Evolutionary conservation across 1,140 invertebrate genomes (phyloP), one percentile per base, ranked within the genome.

Genomic region (Drosophila rhopaloa): DNA sequence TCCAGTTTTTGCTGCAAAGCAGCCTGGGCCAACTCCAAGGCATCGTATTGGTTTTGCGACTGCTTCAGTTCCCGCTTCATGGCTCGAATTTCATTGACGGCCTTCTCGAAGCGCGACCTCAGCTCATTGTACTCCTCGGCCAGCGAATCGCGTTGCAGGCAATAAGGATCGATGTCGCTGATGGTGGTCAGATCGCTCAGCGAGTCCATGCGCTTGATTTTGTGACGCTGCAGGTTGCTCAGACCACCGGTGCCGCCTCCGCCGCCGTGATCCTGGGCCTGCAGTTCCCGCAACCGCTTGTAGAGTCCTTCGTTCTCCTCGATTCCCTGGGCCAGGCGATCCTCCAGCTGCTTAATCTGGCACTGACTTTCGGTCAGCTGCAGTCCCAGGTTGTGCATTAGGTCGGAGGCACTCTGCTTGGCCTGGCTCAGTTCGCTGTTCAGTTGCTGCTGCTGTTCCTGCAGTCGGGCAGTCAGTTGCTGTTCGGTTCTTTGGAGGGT

Each of bases 41-140:
- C 95, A 91, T 97, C 97, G 79, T 96, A 96, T 79, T 95, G 95
- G 16, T 95, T 95, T 82, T 97, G 95, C 4, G 96, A 95, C 78
- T 96, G 95, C n/a, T 96, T 95, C 0, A 98, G 93, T 84, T 97
- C 96, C 16, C 95, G 94, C 73, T 97, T 97, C 94, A 98, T 95
- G 4, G 95, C 95, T 72, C 95, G 94, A 14, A 97, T 97, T 93
- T 97, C 97, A 61, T 95, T 94, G 1, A 97, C 95, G 0, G 96
- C 96, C 91, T 96, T 97, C 86, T 97, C 95, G 86, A 97, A 97
- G 53, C 96, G 94, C 37, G 94, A 93, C 47, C 95, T 94, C 56
- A 97, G 91, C 74, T 97, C 96, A 10, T 95, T 94, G 82, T 96
- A 97, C 86, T 97, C 96, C 90, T 97, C 96, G 66, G 96, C 95